phyloP scores from a whole-genome alignment of 2,888 invertebrate species.

The Dromius quadrimaculatus region DNA sequence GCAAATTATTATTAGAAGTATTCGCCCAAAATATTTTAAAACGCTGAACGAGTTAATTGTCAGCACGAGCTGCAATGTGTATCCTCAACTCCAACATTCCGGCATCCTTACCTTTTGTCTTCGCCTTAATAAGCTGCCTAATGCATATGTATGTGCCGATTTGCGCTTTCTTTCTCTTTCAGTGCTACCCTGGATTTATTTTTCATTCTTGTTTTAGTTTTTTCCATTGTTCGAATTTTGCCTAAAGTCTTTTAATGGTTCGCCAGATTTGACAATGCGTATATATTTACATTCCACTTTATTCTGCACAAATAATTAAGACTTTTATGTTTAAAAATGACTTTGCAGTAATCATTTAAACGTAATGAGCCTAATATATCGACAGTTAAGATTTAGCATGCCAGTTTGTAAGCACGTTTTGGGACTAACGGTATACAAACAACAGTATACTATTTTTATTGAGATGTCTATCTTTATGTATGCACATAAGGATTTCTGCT shows the following conservation, averaged over 20 bases:
- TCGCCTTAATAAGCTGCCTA: slow-evolving; percentile 34
- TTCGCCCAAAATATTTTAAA: too few relatives aligned
- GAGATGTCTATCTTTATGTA: too few relatives aligned
- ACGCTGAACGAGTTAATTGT: slow-evolving; percentile 21
- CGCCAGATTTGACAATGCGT: not conserved
- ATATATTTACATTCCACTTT: slow-evolving; percentile 21
- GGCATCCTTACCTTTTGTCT: not conserved
- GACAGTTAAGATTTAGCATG: too few relatives aligned
- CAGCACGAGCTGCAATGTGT: slow-evolving; percentile 29
- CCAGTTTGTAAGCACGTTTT: too few relatives aligned
- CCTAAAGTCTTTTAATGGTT: slow-evolving; percentile 13
- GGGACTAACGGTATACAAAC: too few relatives aligned
- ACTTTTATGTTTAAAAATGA: too few relatives aligned
- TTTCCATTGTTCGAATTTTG: slow-evolving; percentile 3
- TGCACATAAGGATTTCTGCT: too few relatives aligned
- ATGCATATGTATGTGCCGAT: slow-evolving; percentile 36
- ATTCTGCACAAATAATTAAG: too few relatives aligned
- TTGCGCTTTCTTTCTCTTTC: not conserved
- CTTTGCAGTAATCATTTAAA: too few relatives aligned
- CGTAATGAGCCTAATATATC: too few relatives aligned
- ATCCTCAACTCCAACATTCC: not conserved
- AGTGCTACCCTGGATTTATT: slow-evolving; percentile 20
- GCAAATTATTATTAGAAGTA: too few relatives aligned
- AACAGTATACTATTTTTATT: too few relatives aligned
- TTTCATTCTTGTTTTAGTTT: slow-evolving; percentile 2